Evolutionary conservation across 2,113 vertebrate species (phyloP), one percentile per base, ranked within the genome.

Genomic region (Malurus alboscapulatus): DNA sequence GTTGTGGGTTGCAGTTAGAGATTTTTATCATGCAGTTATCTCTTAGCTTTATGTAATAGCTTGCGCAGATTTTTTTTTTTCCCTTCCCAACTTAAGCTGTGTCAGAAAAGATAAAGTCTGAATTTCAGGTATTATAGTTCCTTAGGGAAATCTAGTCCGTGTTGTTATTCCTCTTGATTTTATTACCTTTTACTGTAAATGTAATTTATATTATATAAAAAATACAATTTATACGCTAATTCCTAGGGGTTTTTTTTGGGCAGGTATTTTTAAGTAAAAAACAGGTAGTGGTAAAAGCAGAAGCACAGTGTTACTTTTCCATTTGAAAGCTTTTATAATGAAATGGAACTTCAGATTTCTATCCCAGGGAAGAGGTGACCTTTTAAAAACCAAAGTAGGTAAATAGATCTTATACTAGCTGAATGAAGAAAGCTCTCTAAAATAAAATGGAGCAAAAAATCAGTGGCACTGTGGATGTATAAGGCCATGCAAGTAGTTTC

Each of bases 31-130:
- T 94, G 94, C 68, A 96, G 62, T 86, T 96, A 74, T 87, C 66
- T 84, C 94, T 93, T 75, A 93, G 67, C 90, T 96, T 97, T 97
- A 96, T 95, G 88, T 94, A 97, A 97, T 82, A 77, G 27, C 74
- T 84, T 82, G 51, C 40, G n/a, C 66, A 84, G 36, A 8, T 27
- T 76, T 66, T 81, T 69, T 65, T 89, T 51, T 76, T 71, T 38
- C n/a, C 38, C 38, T 8, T 44, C 17, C 45, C 11, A 67, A 81
- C 45, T 81, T 85, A 87, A 84, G 75, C 58, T 95, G 32, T 90
- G 29, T 65, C 44, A 86, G 78, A 90, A 74, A 21, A 86, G 51
- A 71, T 17, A 76, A 54, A 85, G 9, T 68, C 69, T 79, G 38
- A 90, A 85, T 87, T 93, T 89, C 71, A 84, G 62, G 76, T 84